Percentiles rank a stretch among this genome's conserved stretches.
Evolutionary conservation across 2,113 vertebrate genomes (phyloP).

Genomic region (Benitochromis conjunctus): DNA sequence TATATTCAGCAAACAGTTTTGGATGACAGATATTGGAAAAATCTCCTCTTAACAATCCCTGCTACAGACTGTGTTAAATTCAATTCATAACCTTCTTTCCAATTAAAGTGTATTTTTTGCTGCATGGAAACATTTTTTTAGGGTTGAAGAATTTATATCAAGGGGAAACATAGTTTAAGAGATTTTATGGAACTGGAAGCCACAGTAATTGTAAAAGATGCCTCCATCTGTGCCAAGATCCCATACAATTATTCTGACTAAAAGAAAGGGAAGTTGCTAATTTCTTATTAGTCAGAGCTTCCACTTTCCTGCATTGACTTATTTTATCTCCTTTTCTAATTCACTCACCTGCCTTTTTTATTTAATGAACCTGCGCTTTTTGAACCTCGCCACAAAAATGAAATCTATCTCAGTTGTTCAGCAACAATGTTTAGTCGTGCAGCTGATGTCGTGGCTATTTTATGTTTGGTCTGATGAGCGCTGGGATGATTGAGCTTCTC

Average conservation of each 20-base stretch:
- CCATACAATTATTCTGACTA: neutral
- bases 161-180: neutral
- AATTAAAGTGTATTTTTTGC: slow-evolving; percentile 10
- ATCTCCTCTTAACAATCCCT: neutral
- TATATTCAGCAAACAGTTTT: slow-evolving; percentile 7
- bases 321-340: neutral
- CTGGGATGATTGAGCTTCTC: neutral
- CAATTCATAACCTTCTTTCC: slow-evolving; percentile 32
- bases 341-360: neutral
- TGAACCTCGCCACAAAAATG: neutral
- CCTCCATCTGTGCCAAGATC: slow-evolving; percentile 5
- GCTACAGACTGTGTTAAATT: neutral
- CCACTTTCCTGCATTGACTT: neutral
- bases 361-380: neutral
- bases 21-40: slow-evolving; percentile 33
- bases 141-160: slow-evolving; percentile 14
- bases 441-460: neutral
- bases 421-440: neutral
- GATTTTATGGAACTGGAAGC: slow-evolving; percentile 4
- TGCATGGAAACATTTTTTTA: slow-evolving; percentile 1
- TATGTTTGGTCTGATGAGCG: neutral
- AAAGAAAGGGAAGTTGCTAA: neutral
- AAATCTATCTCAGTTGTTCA: neutral
- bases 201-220: neutral
- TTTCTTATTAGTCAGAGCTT: neutral